These are phyloP conservation scores for Carcina quercana DNA, from an alignment of 2,888 invertebrate species.

Conservation along the genomic window DNA sequence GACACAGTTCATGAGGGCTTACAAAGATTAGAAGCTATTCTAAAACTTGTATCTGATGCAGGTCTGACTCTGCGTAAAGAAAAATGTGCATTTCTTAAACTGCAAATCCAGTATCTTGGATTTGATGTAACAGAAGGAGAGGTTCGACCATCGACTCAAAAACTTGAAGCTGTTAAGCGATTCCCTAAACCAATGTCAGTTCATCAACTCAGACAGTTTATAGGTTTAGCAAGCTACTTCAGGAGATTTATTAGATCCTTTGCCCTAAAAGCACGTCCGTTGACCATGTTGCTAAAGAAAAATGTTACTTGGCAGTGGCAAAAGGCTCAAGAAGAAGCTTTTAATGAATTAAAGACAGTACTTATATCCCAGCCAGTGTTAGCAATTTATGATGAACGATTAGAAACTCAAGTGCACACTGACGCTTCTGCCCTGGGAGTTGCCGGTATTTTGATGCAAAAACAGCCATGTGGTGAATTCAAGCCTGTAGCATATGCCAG, in stretches of 20 bases:
- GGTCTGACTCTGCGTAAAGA: slow-evolving; percentile 8
- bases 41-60: not conserved
- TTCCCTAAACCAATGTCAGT: slow-evolving; percentile 20
- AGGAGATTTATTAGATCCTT: slow-evolving; percentile 24
- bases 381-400: not conserved
- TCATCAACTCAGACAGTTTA: slow-evolving; percentile 23
- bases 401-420: slow-evolving; percentile 5
- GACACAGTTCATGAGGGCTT: not conserved
- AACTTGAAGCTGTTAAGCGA: slow-evolving; percentile 13
- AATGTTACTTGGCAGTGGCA: slow-evolving; percentile 18
- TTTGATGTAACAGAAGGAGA: slow-evolving; percentile 11
- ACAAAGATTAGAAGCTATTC: not conserved
- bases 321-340: slow-evolving; percentile 5
- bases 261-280: slow-evolving; percentile 20
- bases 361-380: slow-evolving; percentile 2
- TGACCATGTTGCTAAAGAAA: slow-evolving; percentile 22
- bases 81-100: slow-evolving; percentile 12
- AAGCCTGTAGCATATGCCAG: slow-evolving; percentile 12
- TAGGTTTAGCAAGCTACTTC: slow-evolving; percentile 25
- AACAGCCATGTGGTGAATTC: not conserved
- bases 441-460: slow-evolving; percentile 5
- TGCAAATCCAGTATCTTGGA: slow-evolving; percentile 12
- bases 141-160: slow-evolving; percentile 10
- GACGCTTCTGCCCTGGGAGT: slow-evolving; percentile 4
- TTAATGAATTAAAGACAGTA: slow-evolving; percentile 5